Percentiles rank a stretch among this genome's conserved stretches.
Conservation (phyloP, 2,797 vertebrate species). For the Tapera naevia region DNA sequence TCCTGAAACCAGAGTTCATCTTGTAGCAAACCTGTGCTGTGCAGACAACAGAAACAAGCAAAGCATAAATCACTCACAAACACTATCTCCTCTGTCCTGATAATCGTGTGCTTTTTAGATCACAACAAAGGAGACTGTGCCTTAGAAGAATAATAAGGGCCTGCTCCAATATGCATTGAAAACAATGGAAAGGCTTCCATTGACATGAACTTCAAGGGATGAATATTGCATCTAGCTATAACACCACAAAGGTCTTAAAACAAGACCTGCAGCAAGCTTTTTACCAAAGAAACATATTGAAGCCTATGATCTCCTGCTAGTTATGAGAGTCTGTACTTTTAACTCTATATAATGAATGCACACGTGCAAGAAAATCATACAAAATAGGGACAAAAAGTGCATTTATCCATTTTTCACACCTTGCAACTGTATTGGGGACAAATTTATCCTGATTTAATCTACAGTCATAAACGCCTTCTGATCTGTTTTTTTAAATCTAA, state of each 20-base stretch:
- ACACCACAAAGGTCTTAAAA: neutral
- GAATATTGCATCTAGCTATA: neutral
- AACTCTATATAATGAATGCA: neutral
- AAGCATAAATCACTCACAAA: constrained; percentile 57
- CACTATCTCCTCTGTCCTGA: neutral
- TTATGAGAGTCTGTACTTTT: neutral
- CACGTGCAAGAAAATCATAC: neutral
- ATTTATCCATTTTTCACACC: neutral
- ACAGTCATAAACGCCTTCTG: neutral
- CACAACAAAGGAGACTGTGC: neutral
- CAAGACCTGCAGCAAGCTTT: neutral
- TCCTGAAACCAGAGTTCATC: constrained; percentile 64
- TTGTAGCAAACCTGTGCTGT: constrained; percentile 4
- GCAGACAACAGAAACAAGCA: constrained; percentile 54
- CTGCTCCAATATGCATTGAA: neutral
- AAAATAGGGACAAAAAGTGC: neutral
- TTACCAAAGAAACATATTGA: neutral
- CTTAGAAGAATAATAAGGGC: neutral
- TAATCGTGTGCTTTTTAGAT: neutral
- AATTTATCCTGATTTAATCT: neutral
- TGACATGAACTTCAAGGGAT: neutral
- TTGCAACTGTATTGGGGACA: neutral
- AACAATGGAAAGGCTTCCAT: neutral
- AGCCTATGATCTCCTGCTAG: neutral
- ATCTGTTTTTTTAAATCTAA: neutral